Percentiles rank a stretch among this genome's conserved stretches.
These are phyloP conservation scores for Ptychadena robeensis DNA, from an alignment of 2,797 vertebrate species.

Conservation along the genomic window DNA sequence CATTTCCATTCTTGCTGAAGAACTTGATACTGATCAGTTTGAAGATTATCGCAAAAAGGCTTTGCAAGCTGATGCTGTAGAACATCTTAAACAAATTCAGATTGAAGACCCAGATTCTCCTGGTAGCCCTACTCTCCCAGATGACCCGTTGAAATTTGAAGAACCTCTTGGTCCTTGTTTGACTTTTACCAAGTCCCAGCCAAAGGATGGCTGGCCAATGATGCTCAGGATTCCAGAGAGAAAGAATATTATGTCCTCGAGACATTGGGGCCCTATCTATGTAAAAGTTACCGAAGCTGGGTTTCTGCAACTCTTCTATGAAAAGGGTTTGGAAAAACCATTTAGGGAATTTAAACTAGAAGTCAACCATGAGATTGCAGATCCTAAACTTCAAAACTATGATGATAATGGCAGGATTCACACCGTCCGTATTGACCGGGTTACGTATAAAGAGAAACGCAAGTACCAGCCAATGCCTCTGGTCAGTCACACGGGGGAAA, in stretches of 20 bases:
- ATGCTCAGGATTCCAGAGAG: conserved; percentile 90
- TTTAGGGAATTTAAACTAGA: conserved; percentile 85
- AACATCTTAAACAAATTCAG: conserved; percentile 80
- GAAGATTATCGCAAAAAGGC: conserved; percentile 69
- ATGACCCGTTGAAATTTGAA: conserved; percentile 72
- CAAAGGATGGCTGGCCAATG: conserved; percentile 86
- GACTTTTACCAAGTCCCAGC: conserved; percentile 69
- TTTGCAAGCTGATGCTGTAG: conserved; percentile 73
- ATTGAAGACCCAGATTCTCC: conserved; percentile 78
- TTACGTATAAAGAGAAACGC: conserved; percentile 85
- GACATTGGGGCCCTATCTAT: conserved; percentile 89
- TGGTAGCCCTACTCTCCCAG: conserved; percentile 70
- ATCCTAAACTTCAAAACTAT: conserved; percentile 85
- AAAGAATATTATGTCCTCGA: conserved; percentile 91
- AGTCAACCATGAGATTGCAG: conserved; percentile 82
- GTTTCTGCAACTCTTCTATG: conserved; percentile 84
- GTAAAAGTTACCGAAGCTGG: conserved; percentile 78
- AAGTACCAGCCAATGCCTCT: conserved; percentile 85
- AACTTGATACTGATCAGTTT: conserved; percentile 72
- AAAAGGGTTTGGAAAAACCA: conserved; percentile 86
- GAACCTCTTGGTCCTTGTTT: conserved; percentile 68
- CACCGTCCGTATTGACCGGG: conserved; percentile 82
- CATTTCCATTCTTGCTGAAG: conserved; percentile 74
- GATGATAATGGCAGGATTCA: conserved; percentile 86
- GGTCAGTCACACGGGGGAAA: conserved; percentile 79